Percentiles rank a stretch among this genome's conserved stretches.
Conservation (phyloP, 2,888 invertebrate genomes). For the Congeria kusceri region DNA sequence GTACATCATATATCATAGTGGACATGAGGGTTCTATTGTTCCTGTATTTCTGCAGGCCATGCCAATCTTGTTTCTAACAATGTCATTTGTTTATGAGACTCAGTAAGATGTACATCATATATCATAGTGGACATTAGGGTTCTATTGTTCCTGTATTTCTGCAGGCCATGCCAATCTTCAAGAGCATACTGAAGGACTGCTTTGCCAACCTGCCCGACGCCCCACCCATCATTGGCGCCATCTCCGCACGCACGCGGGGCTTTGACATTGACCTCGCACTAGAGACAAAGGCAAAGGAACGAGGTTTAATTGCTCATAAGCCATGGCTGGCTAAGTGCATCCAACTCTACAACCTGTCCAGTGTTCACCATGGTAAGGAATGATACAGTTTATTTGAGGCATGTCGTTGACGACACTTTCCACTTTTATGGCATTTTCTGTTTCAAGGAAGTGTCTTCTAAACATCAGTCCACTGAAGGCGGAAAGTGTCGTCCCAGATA, state of each 20-base stretch:
- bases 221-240: slow-evolving; percentile 66
- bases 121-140: no score
- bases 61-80: no score
- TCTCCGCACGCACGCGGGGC: slow-evolving; percentile 73
- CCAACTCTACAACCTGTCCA: slow-evolving; percentile 83
- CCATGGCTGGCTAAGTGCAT: slow-evolving; percentile 83
- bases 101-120: no score
- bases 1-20: no score
- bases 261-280: slow-evolving; percentile 79
- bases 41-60: slow-evolving; percentile 71
- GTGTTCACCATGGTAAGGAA: slow-evolving; percentile 82
- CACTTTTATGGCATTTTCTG: no score
- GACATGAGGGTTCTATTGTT: background rate
- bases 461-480: no score
- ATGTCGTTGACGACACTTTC: no score
- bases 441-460: no score
- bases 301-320: slow-evolving; percentile 81
- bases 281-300: slow-evolving; percentile 79
- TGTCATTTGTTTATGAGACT: no score
- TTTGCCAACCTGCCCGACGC: slow-evolving; percentile 82
- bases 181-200: slow-evolving; percentile 81
- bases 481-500: no score
- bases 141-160: slow-evolving; percentile 18
- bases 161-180: slow-evolving; percentile 81
- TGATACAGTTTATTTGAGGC: no score